Evolutionary conservation across 2,888 invertebrate species (phyloP), one percentile per base, ranked within the genome.

Genomic region (Elegia similella): DNA sequence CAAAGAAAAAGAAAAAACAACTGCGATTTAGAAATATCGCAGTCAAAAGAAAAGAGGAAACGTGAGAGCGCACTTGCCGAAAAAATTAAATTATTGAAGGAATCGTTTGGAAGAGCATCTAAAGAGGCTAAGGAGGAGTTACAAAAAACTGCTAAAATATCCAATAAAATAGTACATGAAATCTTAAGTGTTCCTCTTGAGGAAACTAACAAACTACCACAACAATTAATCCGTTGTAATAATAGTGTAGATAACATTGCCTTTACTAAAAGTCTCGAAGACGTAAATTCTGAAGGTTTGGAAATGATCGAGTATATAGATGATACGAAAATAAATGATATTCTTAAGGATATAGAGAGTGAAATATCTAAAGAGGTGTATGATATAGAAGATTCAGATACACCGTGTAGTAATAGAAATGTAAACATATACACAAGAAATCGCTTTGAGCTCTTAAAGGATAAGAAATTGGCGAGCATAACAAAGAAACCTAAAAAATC

Each of bases 41-140:
- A 79, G 32, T 75, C 73, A 0, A 85, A 80, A 62, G 86, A 88
- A 71, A 90, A 90, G 62, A 86, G 76, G 58, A 89, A 83, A 73
- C 74, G 85, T 8, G 80, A 84, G 8, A 77, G 62, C 62, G 67
- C 70, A 62, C 38, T 87, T 12, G 66, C 88, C 48, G 72, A 85
- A 54, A 81, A 83, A 59, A 73, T 86, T 48, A 80, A 78, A 57
- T 59, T 61, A 8, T 68, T 88, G 0, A 86, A 82, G 64, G 73
- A 86, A 17, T 79, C 83, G 0, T 82, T 86, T 62, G 71, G 69
- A 42, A 69, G 66, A 61, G 67, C 79, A 7, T 73, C 81, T 8
- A 82, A 77, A 58, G 66, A 75, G 59, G 16, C 79, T 1, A 80
- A 70, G 58, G 57, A 68, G 1, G 70, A 78, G 58, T 60, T 73